Evolutionary conservation across 2,888 invertebrate species (phyloP).

Genomic region (Nomada ferruginata): DNA sequence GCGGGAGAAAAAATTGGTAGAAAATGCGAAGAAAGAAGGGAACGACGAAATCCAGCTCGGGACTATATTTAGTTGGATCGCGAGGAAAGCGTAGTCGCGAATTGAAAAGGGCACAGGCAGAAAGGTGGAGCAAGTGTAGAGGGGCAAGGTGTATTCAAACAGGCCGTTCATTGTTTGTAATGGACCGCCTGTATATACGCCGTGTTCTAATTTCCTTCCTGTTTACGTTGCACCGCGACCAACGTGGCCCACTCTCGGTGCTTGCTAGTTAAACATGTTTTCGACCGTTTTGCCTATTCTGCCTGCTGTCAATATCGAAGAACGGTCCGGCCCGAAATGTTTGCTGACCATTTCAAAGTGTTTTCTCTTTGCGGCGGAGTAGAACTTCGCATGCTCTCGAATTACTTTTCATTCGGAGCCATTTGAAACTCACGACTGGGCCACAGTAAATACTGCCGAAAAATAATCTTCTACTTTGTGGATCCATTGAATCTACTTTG

Average conservation of each 20-base stretch:
- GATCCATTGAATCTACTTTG: no score
- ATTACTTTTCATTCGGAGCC: no score
- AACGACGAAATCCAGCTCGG: conserved; percentile 24
- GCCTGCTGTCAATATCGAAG: background rate
- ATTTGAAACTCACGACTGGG: no score
- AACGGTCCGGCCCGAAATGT: background rate
- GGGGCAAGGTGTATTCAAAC: conserved; percentile 17
- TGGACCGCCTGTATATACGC: conserved; percentile 38
- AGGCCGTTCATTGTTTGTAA: conserved; percentile 55
- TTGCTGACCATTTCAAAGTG: background rate
- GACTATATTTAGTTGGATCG: conserved; percentile 50
- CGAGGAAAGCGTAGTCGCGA: conserved; percentile 17
- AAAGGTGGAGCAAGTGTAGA: conserved; percentile 2
- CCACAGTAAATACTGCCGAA: no score
- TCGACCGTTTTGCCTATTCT: conserved; percentile 3
- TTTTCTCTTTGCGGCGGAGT: background rate
- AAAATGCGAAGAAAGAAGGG: conserved; percentile 16
- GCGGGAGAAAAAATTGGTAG: background rate
- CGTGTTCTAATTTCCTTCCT: conserved; percentile 53
- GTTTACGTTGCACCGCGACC: conserved; percentile 42
- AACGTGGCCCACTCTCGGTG: conserved; percentile 1
- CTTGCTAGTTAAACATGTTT: conserved; percentile 18
- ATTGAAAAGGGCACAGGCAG: conserved; percentile 5
- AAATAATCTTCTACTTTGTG: no score
- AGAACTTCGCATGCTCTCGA: background rate